Evolutionary conservation across 2,888 invertebrate genomes (phyloP).

Genomic region (Acleris cristana): DNA sequence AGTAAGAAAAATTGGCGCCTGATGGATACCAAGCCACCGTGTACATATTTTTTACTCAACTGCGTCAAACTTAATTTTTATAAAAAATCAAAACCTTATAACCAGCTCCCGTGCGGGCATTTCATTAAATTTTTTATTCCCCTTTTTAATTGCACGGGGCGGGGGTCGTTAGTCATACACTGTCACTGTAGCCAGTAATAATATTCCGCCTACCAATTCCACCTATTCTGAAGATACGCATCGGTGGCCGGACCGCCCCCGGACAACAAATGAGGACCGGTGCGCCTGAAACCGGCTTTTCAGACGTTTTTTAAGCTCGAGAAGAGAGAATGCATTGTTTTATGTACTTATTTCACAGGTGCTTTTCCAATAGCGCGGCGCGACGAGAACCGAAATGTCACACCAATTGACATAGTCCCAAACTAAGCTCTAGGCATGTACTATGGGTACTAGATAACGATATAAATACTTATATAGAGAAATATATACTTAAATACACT

Average conservation of each 20-base stretch:
- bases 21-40: too few relatives aligned
- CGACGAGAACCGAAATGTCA: too few relatives aligned
- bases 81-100: neutral
- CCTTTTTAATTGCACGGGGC: slow-evolving; percentile 56
- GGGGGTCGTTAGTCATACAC: slow-evolving; percentile 62
- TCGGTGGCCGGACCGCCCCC: slow-evolving; percentile 76
- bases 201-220: slow-evolving; percentile 81
- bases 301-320: neutral
- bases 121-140: slow-evolving; percentile 22
- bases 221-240: slow-evolving; percentile 77
- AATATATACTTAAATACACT: too few relatives aligned
- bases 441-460: too few relatives aligned
- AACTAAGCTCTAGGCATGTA: too few relatives aligned
- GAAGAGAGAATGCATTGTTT: neutral
- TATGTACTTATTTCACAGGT: neutral
- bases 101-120: slow-evolving; percentile 8
- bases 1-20: too few relatives aligned
- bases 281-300: slow-evolving; percentile 22
- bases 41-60: neutral
- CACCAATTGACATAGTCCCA: too few relatives aligned
- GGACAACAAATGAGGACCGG: slow-evolving; percentile 37
- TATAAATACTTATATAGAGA: too few relatives aligned
- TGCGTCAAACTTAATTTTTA: neutral
- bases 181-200: slow-evolving; percentile 76
- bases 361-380: too few relatives aligned